phyloP scores from a whole-genome alignment of 1,140 invertebrate species.

The Diploscapter pachys region DNA sequence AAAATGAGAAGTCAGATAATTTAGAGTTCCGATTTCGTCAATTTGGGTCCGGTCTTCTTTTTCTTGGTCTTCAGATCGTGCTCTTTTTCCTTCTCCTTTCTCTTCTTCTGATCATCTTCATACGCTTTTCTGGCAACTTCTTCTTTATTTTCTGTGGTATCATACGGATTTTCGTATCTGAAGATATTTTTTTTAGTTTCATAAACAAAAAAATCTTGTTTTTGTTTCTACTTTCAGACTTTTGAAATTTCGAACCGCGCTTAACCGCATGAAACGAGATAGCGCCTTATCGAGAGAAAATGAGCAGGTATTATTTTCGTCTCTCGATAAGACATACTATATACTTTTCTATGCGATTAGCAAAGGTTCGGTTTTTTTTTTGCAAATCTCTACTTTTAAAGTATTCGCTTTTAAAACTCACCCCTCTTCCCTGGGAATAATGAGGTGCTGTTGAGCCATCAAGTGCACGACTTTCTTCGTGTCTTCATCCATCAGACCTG shows the following conservation, averaged over 20 bases:
- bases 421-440: slow-evolving; percentile 21
- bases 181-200: neutral
- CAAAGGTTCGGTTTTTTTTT: neutral
- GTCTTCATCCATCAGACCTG: slow-evolving; percentile 11
- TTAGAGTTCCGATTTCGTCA: neutral
- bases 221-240: no score
- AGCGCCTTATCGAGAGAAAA: neutral
- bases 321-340: neutral
- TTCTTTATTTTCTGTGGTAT: slow-evolving; percentile 16
- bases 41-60: slow-evolving; percentile 8
- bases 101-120: slow-evolving; percentile 9
- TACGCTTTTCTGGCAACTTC: neutral
- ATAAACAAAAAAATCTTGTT: no score
- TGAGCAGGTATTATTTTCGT: no score
- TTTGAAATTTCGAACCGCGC: no score
- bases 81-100: slow-evolving; percentile 27
- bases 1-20: neutral
- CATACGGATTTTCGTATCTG: slow-evolving; percentile 22
- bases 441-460: slow-evolving; percentile 26
- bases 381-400: neutral
- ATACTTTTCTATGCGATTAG: neutral
- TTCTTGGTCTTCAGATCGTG: neutral
- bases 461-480: slow-evolving; percentile 12
- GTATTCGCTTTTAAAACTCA: neutral
- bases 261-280: neutral